Evolutionary conservation across 1,140 invertebrate species (phyloP).

Genomic region (Dysdera silvatica): DNA sequence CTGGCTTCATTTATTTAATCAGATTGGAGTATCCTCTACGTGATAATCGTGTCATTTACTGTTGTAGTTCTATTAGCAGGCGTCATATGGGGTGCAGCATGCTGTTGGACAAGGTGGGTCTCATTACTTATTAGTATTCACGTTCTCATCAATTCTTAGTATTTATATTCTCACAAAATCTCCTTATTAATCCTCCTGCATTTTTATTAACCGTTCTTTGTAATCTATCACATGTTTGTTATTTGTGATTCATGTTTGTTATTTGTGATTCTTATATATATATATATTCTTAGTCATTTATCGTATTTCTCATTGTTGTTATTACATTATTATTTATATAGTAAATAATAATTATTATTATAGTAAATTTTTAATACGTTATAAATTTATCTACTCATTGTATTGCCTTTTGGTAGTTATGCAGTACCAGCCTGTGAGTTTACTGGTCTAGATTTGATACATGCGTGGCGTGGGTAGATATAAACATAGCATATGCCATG

Average conservation of each 20-base stretch:
- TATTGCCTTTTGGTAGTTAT: no score
- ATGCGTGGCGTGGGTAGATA: no score
- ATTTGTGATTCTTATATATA: neutral
- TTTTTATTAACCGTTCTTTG: neutral
- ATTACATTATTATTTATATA: no score
- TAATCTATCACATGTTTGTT: neutral
- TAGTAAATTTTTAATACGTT: no score
- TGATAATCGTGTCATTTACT: conserved; percentile 63
- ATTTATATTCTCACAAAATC: neutral
- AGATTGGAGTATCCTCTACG: conserved; percentile 84
- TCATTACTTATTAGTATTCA: neutral
- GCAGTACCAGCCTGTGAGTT: no score
- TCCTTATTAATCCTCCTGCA: neutral
- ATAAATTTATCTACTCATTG: no score
- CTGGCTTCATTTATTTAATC: conserved; percentile 35
- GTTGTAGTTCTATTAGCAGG: conserved; percentile 56
- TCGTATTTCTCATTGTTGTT: no score
- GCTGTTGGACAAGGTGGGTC: conserved; percentile 53
- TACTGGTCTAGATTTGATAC: no score
- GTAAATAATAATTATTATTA: no score
- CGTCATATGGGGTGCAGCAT: conserved; percentile 61
- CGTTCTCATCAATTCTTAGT: neutral
- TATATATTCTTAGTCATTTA: neutral
- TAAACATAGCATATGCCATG: no score
- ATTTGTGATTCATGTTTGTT: neutral